phyloP scores from a whole-genome alignment of 2,888 invertebrate genomes.

The Orchesellides sinensis region DNA sequence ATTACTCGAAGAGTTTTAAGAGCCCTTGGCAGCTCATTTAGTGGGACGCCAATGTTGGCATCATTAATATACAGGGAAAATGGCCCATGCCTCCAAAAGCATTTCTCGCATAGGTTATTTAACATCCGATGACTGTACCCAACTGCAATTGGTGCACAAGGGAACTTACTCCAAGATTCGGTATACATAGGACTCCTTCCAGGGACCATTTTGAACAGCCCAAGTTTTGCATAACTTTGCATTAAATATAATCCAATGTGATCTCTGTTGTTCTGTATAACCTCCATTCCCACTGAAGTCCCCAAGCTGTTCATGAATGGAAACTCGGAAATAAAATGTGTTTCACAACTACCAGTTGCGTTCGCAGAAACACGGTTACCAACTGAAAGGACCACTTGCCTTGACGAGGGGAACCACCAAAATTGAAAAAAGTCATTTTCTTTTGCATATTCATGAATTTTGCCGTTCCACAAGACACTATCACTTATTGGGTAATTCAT shows the following conservation, averaged over 20 bases:
- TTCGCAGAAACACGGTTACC: conserved; percentile 17
- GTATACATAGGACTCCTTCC: conserved; percentile 54
- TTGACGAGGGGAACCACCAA: conserved; percentile 60
- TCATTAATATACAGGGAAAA: conserved; percentile 1
- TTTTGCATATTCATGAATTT: conserved; percentile 1
- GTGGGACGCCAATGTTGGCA: conserved; percentile 9
- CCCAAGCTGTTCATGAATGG: background rate
- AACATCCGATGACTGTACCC: conserved; percentile 35
- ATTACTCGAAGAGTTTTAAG: conserved; percentile 11
- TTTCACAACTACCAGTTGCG: conserved; percentile 19
- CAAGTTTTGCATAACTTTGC: conserved; percentile 33
- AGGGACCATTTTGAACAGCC: conserved; percentile 24
- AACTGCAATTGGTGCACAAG: conserved; percentile 6
- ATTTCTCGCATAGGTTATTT: conserved; percentile 17
- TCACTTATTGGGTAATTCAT: conserved; percentile 27
- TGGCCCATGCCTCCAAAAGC: conserved; percentile 27
- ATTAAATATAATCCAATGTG: conserved; percentile 21
- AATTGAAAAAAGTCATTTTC: conserved; percentile 35
- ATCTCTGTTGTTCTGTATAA: conserved; percentile 20
- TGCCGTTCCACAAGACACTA: background rate
- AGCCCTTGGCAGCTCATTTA: conserved; percentile 21
- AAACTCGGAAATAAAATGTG: conserved; percentile 41
- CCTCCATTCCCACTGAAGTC: conserved; percentile 8
- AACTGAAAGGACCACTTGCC: conserved; percentile 35
- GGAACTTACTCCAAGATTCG: conserved; percentile 24